Conservation (phyloP, 2,113 vertebrate species). For the Periophthalmus modestus region DNA sequence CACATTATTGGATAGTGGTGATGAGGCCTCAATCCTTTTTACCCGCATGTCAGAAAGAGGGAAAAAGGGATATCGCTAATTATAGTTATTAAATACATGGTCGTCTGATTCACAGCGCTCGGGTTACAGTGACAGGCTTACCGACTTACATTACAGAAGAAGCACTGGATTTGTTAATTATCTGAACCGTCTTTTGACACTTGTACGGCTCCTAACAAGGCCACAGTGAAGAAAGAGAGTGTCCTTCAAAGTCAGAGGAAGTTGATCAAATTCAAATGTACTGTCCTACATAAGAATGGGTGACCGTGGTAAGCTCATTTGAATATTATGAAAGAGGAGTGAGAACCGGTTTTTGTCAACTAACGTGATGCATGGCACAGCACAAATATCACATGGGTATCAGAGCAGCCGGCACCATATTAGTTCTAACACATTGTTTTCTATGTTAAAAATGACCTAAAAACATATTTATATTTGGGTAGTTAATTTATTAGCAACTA, state of each 20-base stretch:
- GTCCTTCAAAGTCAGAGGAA: constrained; percentile 39
- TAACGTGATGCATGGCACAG: too few relatives aligned
- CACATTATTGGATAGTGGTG: constrained; percentile 55
- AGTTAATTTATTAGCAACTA: too few relatives aligned
- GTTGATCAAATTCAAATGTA: constrained; percentile 18
- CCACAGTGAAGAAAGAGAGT: constrained; percentile 14
- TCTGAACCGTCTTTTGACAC: constrained; percentile 42
- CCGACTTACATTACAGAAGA: constrained; percentile 51
- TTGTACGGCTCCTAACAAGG: constrained; percentile 37
- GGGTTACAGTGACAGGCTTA: constrained; percentile 46
- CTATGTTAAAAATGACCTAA: too few relatives aligned
- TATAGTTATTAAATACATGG: constrained; percentile 61
- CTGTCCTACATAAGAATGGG: neutral
- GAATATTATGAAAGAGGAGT: neutral
- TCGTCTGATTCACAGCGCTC: constrained; percentile 53
- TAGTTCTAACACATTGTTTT: too few relatives aligned
- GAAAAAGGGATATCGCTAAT: constrained; percentile 56
- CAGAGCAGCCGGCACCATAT: too few relatives aligned
- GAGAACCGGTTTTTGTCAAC: too few relatives aligned
- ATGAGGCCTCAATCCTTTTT: constrained; percentile 46
- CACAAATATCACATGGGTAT: too few relatives aligned
- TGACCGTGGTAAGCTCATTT: neutral
- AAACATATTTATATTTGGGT: too few relatives aligned
- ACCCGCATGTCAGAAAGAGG: constrained; percentile 40
- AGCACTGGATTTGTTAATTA: constrained; percentile 71